Base-by-base conservation (phyloP, 2,113 vertebrate species). In the Isichthys henryi region DNA sequence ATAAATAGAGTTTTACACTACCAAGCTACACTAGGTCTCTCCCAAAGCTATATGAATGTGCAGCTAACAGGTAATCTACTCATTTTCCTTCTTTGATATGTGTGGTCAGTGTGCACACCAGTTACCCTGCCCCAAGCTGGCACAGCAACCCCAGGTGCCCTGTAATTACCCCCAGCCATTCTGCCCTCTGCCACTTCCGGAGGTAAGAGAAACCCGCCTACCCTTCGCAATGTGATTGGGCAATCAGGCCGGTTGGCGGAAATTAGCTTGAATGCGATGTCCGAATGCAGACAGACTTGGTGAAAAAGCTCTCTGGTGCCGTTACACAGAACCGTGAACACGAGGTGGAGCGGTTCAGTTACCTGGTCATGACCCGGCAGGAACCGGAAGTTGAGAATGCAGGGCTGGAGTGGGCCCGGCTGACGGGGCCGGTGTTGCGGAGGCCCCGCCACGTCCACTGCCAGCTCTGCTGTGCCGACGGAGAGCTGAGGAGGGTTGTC, bases 101-200 rank as follows among this genome's bases (percentile, higher is more conserved):
- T 90, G 11, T 53, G n/a, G 49, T 27, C 50, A 96, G 95, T 96
- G 97, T 92, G 94, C 97, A 1, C 97, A 98, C 92, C 93, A 97
- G 77, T 92, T 94, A 92, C 89, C 90, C 2, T 98, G 97, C 93
- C 97, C 97, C n/a, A 97, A 96, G 92, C 86, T 97, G 89, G 77
- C 93, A 39, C 77, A 27, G 5, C 58, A 91, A 19, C 89, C 58
- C 10, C 7, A 90, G 19, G 21, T 94, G 27, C 97, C 97, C 46
- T 98, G 97, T 91, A 98, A 97, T 94, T 97, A 97, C 93, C 91
- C 93, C 50, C 97, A 98, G 92, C 62, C 86, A 5, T 97, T 97
- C 91, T 89, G 94, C 2, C 94, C 97, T 19, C 94, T 97, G 87
- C 93, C 95, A 82, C 94, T 97, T 88, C 88, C 90, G 0, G 93